These are phyloP conservation scores for Delia radicum DNA, from an alignment of 1,140 invertebrate species.

Conservation along the genomic window DNA sequence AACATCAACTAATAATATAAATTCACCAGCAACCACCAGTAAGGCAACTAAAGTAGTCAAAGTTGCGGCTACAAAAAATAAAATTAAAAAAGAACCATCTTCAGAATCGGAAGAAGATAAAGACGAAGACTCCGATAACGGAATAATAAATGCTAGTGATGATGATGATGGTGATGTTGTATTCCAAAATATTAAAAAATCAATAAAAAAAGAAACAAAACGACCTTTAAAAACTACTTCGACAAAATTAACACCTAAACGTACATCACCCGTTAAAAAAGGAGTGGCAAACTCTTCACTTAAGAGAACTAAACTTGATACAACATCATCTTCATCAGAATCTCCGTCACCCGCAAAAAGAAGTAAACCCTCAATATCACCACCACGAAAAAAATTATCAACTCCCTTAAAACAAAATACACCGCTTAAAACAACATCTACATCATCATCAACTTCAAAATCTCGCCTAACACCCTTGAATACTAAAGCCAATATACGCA, in stretches of 20 bases:
- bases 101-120: neutral
- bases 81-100: neutral
- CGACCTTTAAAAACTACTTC: constrained; percentile 13
- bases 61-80: neutral
- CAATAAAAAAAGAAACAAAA: constrained; percentile 16
- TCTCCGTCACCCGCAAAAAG: constrained; percentile 11
- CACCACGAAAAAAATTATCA: neutral
- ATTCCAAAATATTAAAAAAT: constrained; percentile 26
- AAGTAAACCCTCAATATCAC: neutral
- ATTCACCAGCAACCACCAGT: constrained; percentile 25
- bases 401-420: neutral
- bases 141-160: constrained; percentile 59
- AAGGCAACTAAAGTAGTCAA: constrained; percentile 27
- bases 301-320: neutral
- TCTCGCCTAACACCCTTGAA: constrained; percentile 14
- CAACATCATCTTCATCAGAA: neutral
- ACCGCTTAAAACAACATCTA: neutral
- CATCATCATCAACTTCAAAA: constrained; percentile 1
- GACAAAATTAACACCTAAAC: constrained; percentile 4
- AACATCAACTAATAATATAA: constrained; percentile 29
- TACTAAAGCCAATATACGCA: constrained; percentile 40
- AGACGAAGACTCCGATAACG: constrained; percentile 39
- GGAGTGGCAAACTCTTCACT: neutral
- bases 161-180: constrained; percentile 35
- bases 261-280: too few species aligned